Percentiles rank a stretch among this genome's conserved stretches.
phyloP scores from a whole-genome alignment of 2,888 invertebrate genomes.

The Nycteola revayana region DNA sequence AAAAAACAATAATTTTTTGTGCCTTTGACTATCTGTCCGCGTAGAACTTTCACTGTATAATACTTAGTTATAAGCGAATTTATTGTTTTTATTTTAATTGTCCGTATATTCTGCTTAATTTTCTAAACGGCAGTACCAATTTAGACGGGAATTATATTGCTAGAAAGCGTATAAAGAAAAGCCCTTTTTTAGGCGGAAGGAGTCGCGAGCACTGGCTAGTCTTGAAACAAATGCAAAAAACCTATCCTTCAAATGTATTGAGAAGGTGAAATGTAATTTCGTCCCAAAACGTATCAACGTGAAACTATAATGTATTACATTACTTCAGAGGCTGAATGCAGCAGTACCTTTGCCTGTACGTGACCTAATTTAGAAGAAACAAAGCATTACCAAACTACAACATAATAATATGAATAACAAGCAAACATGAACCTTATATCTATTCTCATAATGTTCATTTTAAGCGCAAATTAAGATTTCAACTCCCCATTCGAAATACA shows the following conservation, averaged over 20 bases:
- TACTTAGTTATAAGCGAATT: too few species aligned
- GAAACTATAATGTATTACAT: constrained; percentile 49
- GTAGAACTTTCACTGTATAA: too few species aligned
- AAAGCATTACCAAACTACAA: constrained; percentile 50
- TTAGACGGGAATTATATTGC: too few species aligned
- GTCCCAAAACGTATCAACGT: constrained; percentile 37
- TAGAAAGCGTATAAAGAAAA: too few species aligned
- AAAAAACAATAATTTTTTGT: too few species aligned
- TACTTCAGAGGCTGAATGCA: constrained; percentile 51
- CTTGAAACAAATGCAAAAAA: too few species aligned
- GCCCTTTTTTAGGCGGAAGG: too few species aligned
- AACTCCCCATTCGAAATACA: constrained; percentile 38
- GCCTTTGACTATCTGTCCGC: too few species aligned
- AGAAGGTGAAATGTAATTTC: constrained; percentile 26
- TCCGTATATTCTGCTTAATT: too few species aligned
- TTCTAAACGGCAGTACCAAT: too few species aligned
- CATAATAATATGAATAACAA: constrained; percentile 33
- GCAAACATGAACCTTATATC: constrained; percentile 38
- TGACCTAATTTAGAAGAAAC: constrained; percentile 71
- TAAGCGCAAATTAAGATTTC: constrained; percentile 39
- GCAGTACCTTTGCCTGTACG: constrained; percentile 52
- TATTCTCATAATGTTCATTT: constrained; percentile 32
- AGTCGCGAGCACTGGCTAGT: too few species aligned
- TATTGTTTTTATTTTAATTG: too few species aligned
- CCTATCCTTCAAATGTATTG: constrained; percentile 8